Evolutionary conservation across 2,888 invertebrate genomes (phyloP), one percentile per base, ranked within the genome.

Genomic region (Synergus japonicus): DNA sequence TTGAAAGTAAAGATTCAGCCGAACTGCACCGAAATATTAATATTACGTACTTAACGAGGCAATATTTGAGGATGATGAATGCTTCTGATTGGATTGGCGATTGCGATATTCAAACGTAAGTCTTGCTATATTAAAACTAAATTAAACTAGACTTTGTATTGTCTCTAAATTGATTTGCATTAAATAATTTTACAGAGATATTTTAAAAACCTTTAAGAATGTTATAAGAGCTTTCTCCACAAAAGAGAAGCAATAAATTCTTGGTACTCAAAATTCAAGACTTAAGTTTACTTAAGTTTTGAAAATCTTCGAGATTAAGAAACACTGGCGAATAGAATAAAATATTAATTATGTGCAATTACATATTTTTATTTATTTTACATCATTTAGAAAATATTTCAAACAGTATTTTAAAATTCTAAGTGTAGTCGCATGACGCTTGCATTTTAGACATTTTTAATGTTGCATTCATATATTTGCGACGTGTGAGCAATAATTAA

Each of bases 1-100:
- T 41, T 22, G 44, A 76, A 10, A 60, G 46, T 10, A 41, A 60
- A 64, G 22, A 43, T 18, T 43, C 43, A 8, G 7, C 43, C 10
- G 96, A 89, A 94, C 95, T 85, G 12, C 58, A 65, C 76, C 54
- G 13, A 78, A 76, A 49, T 64, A 76, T 12, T 37, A 64, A 4
- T 9, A 76, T 44, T 60, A 78, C 9, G 95, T 93, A 90, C 80
- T 83, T 91, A 69, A 83, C 78, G 13, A 83, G 69, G 66, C 86
- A 89, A 63, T 85, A 87, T 77, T 83, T 82, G 79, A 86, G 86
- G 69, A 85, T 91, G 82, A 86, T 87, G 37, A 85, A 90, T 79
- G 87, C 89, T 18, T 87, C 88, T 15, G 89, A 91, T 79, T 91
- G 91, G 91, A 85, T 91, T 15, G 90, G 87, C 8, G 88, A 88